Conservation (phyloP, 2,797 vertebrate genomes). For the Leptoclinus maculatus region DNA sequence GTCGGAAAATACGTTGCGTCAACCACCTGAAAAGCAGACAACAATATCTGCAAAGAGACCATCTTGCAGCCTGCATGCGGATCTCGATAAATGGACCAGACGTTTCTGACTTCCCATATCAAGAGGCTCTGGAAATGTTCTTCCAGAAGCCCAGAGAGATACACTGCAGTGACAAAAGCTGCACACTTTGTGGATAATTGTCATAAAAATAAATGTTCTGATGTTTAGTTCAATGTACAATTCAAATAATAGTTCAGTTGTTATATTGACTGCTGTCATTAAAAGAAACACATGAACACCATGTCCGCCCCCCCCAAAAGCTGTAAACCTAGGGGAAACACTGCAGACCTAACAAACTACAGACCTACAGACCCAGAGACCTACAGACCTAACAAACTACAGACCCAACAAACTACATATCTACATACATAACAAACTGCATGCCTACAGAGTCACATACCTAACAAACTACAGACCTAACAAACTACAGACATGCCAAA, state of each 20-base stretch:
- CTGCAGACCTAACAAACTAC: too few relatives aligned
- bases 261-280: too few relatives aligned
- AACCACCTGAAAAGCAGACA: background rate
- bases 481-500: background rate
- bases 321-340: too few relatives aligned
- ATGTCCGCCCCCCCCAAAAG: too few relatives aligned
- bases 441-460: too few relatives aligned
- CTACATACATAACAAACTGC: background rate
- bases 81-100: background rate
- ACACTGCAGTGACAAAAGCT: background rate
- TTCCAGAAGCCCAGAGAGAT: background rate
- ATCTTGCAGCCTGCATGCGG: background rate
- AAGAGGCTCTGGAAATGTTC: background rate
- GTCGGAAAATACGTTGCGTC: background rate
- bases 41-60: background rate
- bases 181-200: background rate
- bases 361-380: too few relatives aligned
- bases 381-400: too few relatives aligned
- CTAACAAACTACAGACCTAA: background rate
- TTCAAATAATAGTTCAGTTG: too few relatives aligned
- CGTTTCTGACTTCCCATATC: background rate
- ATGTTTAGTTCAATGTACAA: too few relatives aligned
- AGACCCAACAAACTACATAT: too few relatives aligned
- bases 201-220: background rate
- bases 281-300: too few relatives aligned